phyloP scores from a whole-genome alignment of 2,888 invertebrate genomes.

The Drosophila maculinotata region DNA sequence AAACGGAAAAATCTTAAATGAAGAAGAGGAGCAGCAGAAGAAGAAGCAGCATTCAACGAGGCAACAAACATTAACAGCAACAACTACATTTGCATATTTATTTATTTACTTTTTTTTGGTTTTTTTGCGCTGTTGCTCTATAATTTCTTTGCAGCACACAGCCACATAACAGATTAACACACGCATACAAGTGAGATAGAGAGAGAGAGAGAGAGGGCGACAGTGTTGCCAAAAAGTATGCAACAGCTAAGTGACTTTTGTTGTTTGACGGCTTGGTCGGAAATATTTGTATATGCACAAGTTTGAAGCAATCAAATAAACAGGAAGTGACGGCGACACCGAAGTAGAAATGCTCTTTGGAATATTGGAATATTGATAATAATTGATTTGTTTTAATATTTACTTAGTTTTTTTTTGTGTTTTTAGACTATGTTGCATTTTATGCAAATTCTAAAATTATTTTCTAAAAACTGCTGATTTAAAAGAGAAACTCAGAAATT shows the following conservation, averaged over 20 bases:
- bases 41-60: conserved; percentile 20
- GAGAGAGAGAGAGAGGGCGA: background rate
- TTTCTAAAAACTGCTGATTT: too few relatives aligned
- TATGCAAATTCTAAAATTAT: too few relatives aligned
- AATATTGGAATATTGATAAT: too few relatives aligned
- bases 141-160: conserved; percentile 65
- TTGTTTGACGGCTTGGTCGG: conserved; percentile 59
- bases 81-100: conserved; percentile 76
- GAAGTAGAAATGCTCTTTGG: conserved; percentile 21
- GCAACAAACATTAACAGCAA: conserved; percentile 68
- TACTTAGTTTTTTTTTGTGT: too few relatives aligned
- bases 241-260: conserved; percentile 72
- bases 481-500: too few relatives aligned
- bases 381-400: too few relatives aligned
- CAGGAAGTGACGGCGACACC: background rate
- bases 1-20: conserved; percentile 56
- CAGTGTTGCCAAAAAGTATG: conserved; percentile 42
- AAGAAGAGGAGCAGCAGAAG: conserved; percentile 5
- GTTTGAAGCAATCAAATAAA: conserved; percentile 49
- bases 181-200: conserved; percentile 14
- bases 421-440: too few relatives aligned
- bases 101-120: conserved; percentile 55
- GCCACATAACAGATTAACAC: conserved; percentile 20
- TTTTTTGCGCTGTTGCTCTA: conserved; percentile 48
- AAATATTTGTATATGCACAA: conserved; percentile 38